These are phyloP conservation scores for Melolontha melolontha DNA, from an alignment of 2,888 invertebrate species.

Conservation along the genomic window DNA sequence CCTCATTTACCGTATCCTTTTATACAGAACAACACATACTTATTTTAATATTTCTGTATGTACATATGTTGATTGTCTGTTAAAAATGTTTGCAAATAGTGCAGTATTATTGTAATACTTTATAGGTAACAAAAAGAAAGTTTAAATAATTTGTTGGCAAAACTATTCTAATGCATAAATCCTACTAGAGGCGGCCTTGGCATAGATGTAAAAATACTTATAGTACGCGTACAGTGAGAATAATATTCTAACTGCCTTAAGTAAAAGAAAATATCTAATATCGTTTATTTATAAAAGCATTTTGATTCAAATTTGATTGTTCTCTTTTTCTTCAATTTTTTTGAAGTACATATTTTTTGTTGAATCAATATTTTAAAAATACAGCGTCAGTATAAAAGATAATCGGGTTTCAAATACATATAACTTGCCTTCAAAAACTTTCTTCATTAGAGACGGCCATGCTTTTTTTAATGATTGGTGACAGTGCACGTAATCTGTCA, in stretches of 20 bases:
- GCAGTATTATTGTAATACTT: neutral
- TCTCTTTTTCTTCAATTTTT: too few relatives aligned
- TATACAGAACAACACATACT: neutral
- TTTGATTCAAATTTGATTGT: too few relatives aligned
- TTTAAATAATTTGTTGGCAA: constrained; percentile 22
- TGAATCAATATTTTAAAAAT: too few relatives aligned
- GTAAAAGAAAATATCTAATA: neutral
- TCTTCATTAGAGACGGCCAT: too few relatives aligned
- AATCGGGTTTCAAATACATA: too few relatives aligned
- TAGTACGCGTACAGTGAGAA: constrained; percentile 8
- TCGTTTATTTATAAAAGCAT: too few relatives aligned
- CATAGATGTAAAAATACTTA: constrained; percentile 33
- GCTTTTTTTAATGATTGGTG: too few relatives aligned
- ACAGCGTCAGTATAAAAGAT: too few relatives aligned
- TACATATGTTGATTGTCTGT: neutral
- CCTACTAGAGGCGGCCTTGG: constrained; percentile 9
- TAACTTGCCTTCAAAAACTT: too few relatives aligned
- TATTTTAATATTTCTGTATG: constrained; percentile 4
- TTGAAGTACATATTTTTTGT: too few relatives aligned
- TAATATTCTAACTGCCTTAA: neutral
- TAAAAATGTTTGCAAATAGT: constrained; percentile 4
- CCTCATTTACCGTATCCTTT: constrained; percentile 19
- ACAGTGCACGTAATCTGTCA: too few relatives aligned
- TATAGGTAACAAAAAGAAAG: constrained; percentile 4
- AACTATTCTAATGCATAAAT: constrained; percentile 29